Evolutionary conservation across 2,888 invertebrate genomes (phyloP), one percentile per base, ranked within the genome.

Genomic region (Acrobasis suavella): DNA sequence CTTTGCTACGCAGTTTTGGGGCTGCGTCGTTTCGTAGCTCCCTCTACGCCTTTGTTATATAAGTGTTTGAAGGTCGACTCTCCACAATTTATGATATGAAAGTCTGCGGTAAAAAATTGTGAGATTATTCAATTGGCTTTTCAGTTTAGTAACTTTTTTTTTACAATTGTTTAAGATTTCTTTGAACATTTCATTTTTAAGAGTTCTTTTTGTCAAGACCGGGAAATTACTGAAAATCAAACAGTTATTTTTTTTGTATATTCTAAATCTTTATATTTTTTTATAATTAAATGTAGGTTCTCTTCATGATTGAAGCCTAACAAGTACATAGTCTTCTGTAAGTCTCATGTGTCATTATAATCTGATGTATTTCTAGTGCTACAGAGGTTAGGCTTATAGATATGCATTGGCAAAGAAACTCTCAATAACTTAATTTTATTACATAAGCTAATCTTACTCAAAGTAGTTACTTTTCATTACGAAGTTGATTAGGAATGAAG

Each of bases 11-110:
- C 69, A 66, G 67, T 66, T 17, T 12, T 6, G n/a, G 46, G 2
- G 46, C 46, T 46, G n/a, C 56, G 71, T 68, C 65, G 67, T 66
- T 17, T 56, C 56, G 56, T 56, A 56, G 56, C 46, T 46, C 56
- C 56, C 56, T 22, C 42, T 56, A 42, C 42, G 56, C 42, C 14
- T 42, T 56, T 39, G 59, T 64, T 66, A 39, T 59, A 62, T n/a
- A 63, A 63, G 17, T 39, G 14, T 22, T 42, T 12, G 42, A 56
- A 56, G 56, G 56, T 22, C 42, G 22, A 56, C 42, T 17, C 32
- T 32, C 32, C 32, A 46, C 22, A 56, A 56, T 56, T 56, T 56
- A 16, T 42, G 17, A 42, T 42, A 16, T 38, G 55, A 42, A 42
- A 39, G 39, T 17, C 55, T 39, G n/a, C 46, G 46, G 10, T 46